Percentiles rank a stretch among this genome's conserved stretches.
Conservation (phyloP, 1,140 invertebrate genomes). For the Ips nitidus region DNA sequence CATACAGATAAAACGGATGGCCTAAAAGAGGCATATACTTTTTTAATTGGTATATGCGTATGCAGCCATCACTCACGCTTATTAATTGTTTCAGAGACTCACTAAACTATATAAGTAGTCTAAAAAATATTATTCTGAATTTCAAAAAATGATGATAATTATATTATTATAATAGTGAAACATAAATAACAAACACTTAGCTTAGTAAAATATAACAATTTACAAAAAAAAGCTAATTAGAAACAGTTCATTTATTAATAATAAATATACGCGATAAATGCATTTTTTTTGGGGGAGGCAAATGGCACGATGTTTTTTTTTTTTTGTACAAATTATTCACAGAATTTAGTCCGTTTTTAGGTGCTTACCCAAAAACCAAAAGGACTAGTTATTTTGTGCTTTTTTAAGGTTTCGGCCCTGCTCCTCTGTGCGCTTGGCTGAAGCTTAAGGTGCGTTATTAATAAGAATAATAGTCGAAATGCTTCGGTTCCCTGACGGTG, state of each 20-base stretch:
- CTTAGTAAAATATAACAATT: constrained; percentile 41
- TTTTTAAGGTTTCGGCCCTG: too few species aligned
- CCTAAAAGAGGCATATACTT: not conserved
- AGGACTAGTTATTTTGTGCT: too few species aligned
- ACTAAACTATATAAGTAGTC: too few species aligned
- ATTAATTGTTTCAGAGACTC: too few species aligned
- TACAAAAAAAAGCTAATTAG: constrained; percentile 30
- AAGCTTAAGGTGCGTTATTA: too few species aligned
- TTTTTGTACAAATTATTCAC: too few species aligned
- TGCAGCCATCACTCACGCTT: too few species aligned
- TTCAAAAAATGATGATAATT: constrained; percentile 31
- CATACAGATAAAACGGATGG: constrained; percentile 21
- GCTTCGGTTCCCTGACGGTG: too few species aligned
- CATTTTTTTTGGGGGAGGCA: constrained; percentile 41
- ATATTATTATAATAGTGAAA: constrained; percentile 32
- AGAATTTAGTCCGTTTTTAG: too few species aligned
- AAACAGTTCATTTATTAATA: constrained; percentile 16
- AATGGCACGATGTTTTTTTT: not conserved
- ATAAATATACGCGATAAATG: constrained; percentile 29
- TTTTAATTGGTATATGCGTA: not conserved
- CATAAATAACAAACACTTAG: constrained; percentile 43
- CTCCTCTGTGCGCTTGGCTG: too few species aligned
- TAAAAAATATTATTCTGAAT: constrained; percentile 9
- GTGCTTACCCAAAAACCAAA: too few species aligned
- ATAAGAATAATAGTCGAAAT: too few species aligned